phyloP scores from a whole-genome alignment of 2,797 vertebrate genomes.

The Pelodytes ibericus region DNA sequence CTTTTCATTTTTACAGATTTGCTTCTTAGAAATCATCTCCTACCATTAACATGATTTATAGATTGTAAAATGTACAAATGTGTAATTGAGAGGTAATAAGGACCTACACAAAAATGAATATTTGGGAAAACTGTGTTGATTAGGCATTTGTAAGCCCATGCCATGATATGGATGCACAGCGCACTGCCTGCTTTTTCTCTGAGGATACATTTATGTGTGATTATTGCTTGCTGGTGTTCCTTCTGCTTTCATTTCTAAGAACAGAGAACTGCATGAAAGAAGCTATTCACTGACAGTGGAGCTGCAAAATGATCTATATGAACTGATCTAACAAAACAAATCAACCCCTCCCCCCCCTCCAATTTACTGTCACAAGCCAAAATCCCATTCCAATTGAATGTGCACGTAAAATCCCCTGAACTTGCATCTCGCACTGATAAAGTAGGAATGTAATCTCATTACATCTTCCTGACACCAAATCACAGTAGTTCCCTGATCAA shows the following conservation, averaged over 20 bases:
- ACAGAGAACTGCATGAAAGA: not conserved
- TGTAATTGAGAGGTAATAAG: not conserved
- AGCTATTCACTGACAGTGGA: slow-evolving; percentile 8
- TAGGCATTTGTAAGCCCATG: not conserved
- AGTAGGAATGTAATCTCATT: not conserved
- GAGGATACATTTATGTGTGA: not conserved
- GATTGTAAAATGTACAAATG: no score
- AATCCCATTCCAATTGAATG: not conserved
- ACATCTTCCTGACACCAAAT: no score
- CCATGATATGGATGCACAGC: not conserved
- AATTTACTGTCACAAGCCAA: not conserved
- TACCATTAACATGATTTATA: no score
- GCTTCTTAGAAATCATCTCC: no score
- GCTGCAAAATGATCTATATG: not conserved
- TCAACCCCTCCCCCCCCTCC: not conserved
- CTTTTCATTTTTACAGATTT: no score
- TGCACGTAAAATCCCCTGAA: not conserved
- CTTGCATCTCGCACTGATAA: not conserved
- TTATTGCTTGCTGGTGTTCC: not conserved
- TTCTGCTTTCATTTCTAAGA: slow-evolving; percentile 13
- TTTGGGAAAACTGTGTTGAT: not conserved
- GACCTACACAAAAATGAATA: not conserved
- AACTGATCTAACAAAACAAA: not conserved
- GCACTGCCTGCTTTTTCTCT: not conserved
- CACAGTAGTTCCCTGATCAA: no score